Conservation (phyloP, 2,113 vertebrate genomes). For the Chrysemys picta region DNA sequence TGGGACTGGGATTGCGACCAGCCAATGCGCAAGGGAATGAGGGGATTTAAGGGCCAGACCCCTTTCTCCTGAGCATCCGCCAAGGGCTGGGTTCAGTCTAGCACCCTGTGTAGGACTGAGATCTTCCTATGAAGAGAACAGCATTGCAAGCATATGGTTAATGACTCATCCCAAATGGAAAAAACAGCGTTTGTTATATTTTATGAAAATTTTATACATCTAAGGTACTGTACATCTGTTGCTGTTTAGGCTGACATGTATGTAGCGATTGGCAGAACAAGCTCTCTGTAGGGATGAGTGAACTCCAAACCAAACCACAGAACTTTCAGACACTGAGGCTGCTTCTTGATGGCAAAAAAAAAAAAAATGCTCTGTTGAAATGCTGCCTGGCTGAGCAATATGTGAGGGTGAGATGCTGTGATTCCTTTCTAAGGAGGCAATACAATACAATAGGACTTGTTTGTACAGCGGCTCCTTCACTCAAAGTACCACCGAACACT, state of each 20-base stretch:
- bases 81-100: slow-evolving; percentile 8
- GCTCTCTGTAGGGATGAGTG: slow-evolving; percentile 83
- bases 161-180: slow-evolving; percentile 86
- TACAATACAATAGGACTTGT: slow-evolving; percentile 37
- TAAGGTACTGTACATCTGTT: slow-evolving; percentile 85
- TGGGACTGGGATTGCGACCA: neutral
- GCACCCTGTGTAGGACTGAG: slow-evolving; percentile 63
- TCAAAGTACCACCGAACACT: neutral
- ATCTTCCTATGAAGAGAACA: slow-evolving; percentile 65
- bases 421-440: slow-evolving; percentile 20
- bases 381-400: slow-evolving; percentile 73
- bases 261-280: slow-evolving; percentile 85
- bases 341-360: slow-evolving; percentile 75
- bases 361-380: slow-evolving; percentile 73
- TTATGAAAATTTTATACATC: slow-evolving; percentile 83
- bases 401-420: slow-evolving; percentile 57
- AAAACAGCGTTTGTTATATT: slow-evolving; percentile 82
- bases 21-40: neutral
- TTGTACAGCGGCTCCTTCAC: slow-evolving; percentile 10
- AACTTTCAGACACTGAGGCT: slow-evolving; percentile 79
- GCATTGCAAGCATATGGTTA: slow-evolving; percentile 83
- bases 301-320: slow-evolving; percentile 87
- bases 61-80: neutral
- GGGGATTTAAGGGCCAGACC: neutral
- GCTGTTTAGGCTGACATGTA: slow-evolving; percentile 87